Percentiles rank a stretch among this genome's conserved stretches.
Evolutionary conservation across 2,113 vertebrate species (phyloP).

Genomic region (Amphiprion ocellaris): DNA sequence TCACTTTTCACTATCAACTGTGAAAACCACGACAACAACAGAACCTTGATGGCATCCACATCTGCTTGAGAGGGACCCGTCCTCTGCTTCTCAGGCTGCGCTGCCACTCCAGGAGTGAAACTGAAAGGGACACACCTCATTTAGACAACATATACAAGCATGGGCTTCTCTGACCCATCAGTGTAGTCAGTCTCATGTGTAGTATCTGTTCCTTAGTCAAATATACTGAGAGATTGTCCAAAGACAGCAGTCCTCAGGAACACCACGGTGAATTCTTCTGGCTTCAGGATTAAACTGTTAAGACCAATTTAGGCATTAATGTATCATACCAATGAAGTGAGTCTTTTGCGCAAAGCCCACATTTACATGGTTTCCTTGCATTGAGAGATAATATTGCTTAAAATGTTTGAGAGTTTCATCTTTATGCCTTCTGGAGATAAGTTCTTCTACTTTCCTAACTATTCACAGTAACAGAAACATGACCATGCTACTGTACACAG

Average conservation of each 20-base stretch:
- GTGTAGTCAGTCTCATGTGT: slow-evolving; percentile 88
- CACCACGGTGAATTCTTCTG: slow-evolving; percentile 68
- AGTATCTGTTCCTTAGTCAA: slow-evolving; percentile 95
- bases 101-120: slow-evolving; percentile 92
- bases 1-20: too few relatives aligned
- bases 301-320: background rate
- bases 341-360: background rate
- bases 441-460: too few relatives aligned
- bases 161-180: slow-evolving; percentile 87
- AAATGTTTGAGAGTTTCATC: too few relatives aligned
- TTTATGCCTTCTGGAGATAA: too few relatives aligned
- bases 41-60: slow-evolving; percentile 96
- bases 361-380: background rate
- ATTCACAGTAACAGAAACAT: too few relatives aligned
- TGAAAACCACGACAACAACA: background rate
- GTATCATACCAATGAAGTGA: too few relatives aligned
- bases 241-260: slow-evolving; percentile 89
- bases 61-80: slow-evolving; percentile 92
- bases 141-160: slow-evolving; percentile 2
- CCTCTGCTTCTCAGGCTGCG: slow-evolving; percentile 94
- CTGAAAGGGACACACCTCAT: slow-evolving; percentile 75
- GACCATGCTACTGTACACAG: too few relatives aligned
- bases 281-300: background rate
- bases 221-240: slow-evolving; percentile 92
- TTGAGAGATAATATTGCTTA: too few relatives aligned